phyloP scores from a whole-genome alignment of 2,888 invertebrate species.

The Thereva unica region DNA sequence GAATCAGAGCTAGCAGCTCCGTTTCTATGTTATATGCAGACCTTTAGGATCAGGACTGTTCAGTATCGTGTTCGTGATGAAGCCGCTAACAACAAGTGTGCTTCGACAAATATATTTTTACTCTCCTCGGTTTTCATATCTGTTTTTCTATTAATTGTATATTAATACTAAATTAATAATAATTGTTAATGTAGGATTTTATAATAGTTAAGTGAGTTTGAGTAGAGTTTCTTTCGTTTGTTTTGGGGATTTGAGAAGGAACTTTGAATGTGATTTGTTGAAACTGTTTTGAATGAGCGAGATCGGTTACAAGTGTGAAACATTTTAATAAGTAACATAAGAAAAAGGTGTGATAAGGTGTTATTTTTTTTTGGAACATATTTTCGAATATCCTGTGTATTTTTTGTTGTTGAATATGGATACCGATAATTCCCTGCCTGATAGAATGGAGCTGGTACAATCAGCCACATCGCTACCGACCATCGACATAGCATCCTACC shows the following conservation, averaged over 20 bases:
- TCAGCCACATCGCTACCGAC: slow-evolving; percentile 25
- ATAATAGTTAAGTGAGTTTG: slow-evolving; percentile 1
- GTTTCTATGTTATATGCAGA: slow-evolving; percentile 40
- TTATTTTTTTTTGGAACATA: too few species aligned
- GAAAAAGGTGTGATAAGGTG: too few species aligned
- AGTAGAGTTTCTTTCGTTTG: neutral
- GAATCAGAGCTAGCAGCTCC: slow-evolving; percentile 14
- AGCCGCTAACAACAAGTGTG: slow-evolving; percentile 43
- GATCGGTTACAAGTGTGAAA: too few species aligned
- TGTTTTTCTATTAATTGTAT: slow-evolving; percentile 32
- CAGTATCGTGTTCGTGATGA: slow-evolving; percentile 43
- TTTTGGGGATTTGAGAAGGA: too few species aligned
- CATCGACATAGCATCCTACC: slow-evolving; percentile 36
- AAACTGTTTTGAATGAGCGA: too few species aligned
- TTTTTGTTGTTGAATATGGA: slow-evolving; percentile 30
- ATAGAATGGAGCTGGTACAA: slow-evolving; percentile 19
- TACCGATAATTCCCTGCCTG: slow-evolving; percentile 24
- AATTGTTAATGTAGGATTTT: slow-evolving; percentile 1
- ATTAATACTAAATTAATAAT: neutral
- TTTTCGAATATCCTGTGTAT: too few species aligned
- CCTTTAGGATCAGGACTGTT: slow-evolving; percentile 37
- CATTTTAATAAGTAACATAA: too few species aligned
- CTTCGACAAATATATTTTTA: slow-evolving; percentile 35
- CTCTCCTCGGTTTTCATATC: slow-evolving; percentile 41
- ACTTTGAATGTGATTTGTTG: too few species aligned